Evolutionary conservation across 2,797 vertebrate species (phyloP), one percentile per base, ranked within the genome.

Genomic region (Rallus crepitans): DNA sequence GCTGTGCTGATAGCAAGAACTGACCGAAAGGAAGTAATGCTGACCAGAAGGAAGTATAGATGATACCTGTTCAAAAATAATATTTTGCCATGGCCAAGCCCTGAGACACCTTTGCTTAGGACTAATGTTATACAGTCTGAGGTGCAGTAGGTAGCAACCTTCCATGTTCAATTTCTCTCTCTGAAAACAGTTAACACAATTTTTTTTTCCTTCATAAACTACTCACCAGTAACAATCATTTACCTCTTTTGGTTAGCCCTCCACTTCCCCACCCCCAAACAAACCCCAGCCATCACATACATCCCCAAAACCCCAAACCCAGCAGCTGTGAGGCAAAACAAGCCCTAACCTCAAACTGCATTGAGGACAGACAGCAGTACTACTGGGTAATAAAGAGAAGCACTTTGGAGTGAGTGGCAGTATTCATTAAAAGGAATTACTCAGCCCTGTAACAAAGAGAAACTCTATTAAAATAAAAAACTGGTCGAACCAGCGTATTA

Each of bases 371-470:
- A 33, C 0, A 77, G 12, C 25, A 82, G 6, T 50, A 39, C n/a
- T 82, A 80, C 53, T 45, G 30, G 37, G 9, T 66, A 87, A 85
- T 24, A 64, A 77, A 90, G 64, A 61, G 86, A 82, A 72, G 7
- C 39, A 57, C 37, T 63, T 9, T 0, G 31, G 73, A 83, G 25
- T 48, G 50, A 90, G 64, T 13, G 21, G 23, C 59, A 84, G n/a
- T 39, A 68, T 33, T 69, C 14, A 82, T 40, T 86, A 42, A 76
- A 76, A 66, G 55, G 55, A 93, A 72, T 65, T 87, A 75, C n/a
- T 86, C 79, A 87, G 78, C 30, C 30, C 66, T 76, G 73, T 84
- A 95, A 92, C n/a, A 90, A 15, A 76, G 24, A 94, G 40, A 69
- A 90, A 76, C 20, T 31, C 37, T 57, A 27, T 57, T 56, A 81